Conservation (phyloP, 1,140 invertebrate genomes). For the Orussus abietinus region DNA sequence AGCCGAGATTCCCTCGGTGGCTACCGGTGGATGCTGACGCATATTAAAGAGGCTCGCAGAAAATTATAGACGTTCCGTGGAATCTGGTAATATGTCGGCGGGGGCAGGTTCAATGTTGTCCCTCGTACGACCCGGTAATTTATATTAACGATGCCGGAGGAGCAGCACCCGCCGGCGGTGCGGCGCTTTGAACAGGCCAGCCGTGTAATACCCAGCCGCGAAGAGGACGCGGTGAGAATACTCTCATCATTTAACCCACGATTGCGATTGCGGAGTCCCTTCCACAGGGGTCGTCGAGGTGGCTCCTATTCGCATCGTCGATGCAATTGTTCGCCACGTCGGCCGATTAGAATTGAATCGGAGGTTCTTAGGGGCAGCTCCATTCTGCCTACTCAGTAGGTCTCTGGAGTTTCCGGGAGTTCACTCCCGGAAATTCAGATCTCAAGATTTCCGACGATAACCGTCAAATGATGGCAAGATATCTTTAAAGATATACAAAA, state of each 20-base stretch:
- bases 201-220: slow-evolving; percentile 23
- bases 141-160: slow-evolving; percentile 35
- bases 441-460: no score
- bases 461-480: no score
- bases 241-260: slow-evolving; percentile 44
- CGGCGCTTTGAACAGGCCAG: slow-evolving; percentile 29
- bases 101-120: slow-evolving; percentile 14
- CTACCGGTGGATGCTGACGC: slow-evolving; percentile 41
- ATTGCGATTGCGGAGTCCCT: slow-evolving; percentile 24
- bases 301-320: slow-evolving; percentile 21
- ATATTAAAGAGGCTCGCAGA: slow-evolving; percentile 49
- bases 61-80: slow-evolving; percentile 49
- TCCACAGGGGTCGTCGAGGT: no score
- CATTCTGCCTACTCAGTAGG: no score
- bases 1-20: no score
- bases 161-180: slow-evolving; percentile 7
- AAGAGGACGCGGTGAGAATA: slow-evolving; percentile 42
- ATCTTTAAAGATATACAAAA: no score
- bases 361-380: slow-evolving; percentile 27
- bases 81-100: slow-evolving; percentile 42
- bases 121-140: slow-evolving; percentile 20
- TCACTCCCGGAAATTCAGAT: no score
- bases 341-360: slow-evolving; percentile 37
- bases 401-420: no score
- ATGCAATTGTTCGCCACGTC: slow-evolving; percentile 8